Evolutionary conservation across 2,888 invertebrate genomes (phyloP).

Genomic region (Helleia helle): DNA sequence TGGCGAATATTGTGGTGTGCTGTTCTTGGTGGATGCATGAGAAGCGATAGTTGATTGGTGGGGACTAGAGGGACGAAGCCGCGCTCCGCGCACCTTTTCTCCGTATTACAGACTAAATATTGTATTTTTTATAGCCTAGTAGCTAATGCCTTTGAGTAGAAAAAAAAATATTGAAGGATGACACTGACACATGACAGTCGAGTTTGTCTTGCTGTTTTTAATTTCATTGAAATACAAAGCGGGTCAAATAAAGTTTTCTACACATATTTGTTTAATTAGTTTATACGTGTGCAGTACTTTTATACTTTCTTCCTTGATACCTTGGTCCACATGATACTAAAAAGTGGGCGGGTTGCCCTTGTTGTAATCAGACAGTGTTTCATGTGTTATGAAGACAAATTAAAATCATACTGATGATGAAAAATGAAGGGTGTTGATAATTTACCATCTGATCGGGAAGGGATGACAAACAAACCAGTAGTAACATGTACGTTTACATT

Average conservation of each 20-base stretch:
- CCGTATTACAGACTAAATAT: no score
- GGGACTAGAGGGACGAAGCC: no score
- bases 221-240: constrained; percentile 7
- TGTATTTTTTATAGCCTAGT: no score
- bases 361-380: constrained; percentile 31
- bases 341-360: constrained; percentile 59
- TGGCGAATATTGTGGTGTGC: no score
- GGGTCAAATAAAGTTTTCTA: constrained; percentile 8
- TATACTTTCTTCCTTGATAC: background rate
- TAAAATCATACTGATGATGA: constrained; percentile 56
- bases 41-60: no score
- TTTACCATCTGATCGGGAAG: constrained; percentile 59
- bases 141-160: no score
- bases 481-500: constrained; percentile 78
- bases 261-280: constrained; percentile 1
- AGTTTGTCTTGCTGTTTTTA: constrained; percentile 7
- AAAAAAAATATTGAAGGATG: no score
- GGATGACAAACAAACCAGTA: constrained; percentile 81
- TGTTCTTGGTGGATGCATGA: no score
- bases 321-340: constrained; percentile 11
- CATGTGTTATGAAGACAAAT: constrained; percentile 58
- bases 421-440: constrained; percentile 77
- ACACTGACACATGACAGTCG: constrained; percentile 2
- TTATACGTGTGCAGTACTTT: constrained; percentile 9
- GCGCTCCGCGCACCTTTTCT: no score